Percentiles rank a stretch among this genome's conserved stretches.
phyloP scores from a whole-genome alignment of 2,888 invertebrate genomes.

The Cremastobaeus sp. region DNA sequence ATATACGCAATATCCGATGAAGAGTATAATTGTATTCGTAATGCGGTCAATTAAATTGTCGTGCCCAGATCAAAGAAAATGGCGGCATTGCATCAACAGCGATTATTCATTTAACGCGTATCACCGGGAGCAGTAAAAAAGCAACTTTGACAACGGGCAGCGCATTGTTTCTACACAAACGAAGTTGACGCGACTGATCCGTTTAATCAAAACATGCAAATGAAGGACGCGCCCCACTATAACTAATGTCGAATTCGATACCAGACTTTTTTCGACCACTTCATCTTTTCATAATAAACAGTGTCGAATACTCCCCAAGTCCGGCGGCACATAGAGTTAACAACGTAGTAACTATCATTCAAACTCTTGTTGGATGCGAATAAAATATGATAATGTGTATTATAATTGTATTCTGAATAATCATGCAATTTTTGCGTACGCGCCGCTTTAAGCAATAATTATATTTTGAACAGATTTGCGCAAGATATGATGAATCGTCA shows the following conservation, averaged over 20 bases:
- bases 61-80: slow-evolving; percentile 9
- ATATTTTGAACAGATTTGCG: no score
- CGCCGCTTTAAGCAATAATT: no score
- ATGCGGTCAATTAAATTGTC: slow-evolving; percentile 42
- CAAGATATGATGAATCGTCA: no score
- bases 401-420: neutral
- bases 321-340: no score
- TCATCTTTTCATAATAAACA: no score
- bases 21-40: slow-evolving; percentile 40
- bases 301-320: no score
- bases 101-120: slow-evolving; percentile 7
- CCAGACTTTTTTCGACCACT: neutral
- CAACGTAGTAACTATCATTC: no score
- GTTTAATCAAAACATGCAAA: slow-evolving; percentile 43
- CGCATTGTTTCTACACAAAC: neutral
- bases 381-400: slow-evolving; percentile 13
- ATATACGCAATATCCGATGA: slow-evolving; percentile 24
- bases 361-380: neutral
- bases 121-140: neutral
- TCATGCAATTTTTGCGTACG: slow-evolving; percentile 1
- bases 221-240: slow-evolving; percentile 20
- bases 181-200: slow-evolving; percentile 13
- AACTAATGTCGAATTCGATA: slow-evolving; percentile 1
- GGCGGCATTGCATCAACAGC: neutral
- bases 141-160: slow-evolving; percentile 1